A percentile compares a stretch with the other conserved stretches of the same genome.
Evolutionary conservation across 2,797 vertebrate species (phyloP).

Genomic region (Sitta carolinensis): DNA sequence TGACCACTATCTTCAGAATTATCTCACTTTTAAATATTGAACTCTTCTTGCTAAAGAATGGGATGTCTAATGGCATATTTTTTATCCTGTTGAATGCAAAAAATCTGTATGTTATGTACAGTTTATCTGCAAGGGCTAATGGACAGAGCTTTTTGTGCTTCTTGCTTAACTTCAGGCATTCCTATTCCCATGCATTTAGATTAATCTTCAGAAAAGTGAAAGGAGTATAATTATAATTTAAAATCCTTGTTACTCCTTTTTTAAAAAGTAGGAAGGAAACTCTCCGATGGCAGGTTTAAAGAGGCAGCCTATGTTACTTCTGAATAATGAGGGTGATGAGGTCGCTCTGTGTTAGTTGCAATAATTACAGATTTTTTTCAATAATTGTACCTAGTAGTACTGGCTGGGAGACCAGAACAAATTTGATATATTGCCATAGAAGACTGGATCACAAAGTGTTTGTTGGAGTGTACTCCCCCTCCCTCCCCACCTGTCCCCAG

Average conservation of each 20-base stretch:
- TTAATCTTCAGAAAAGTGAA: background rate
- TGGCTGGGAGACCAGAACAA: background rate
- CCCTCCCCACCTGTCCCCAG: rapidly evolving
- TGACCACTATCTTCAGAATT: background rate
- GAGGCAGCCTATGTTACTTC: background rate
- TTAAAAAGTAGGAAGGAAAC: background rate
- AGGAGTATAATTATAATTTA: background rate
- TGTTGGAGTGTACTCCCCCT: background rate
- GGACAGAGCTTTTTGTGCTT: background rate
- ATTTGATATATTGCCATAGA: background rate
- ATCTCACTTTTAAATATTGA: background rate
- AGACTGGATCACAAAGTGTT: background rate
- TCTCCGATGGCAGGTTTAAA: background rate
- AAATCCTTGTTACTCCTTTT: background rate
- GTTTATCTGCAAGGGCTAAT: background rate
- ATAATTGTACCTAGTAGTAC: background rate
- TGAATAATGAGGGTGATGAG: background rate
- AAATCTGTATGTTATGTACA: background rate
- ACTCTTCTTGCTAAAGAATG: background rate
- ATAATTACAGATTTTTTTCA: background rate
- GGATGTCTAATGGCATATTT: background rate
- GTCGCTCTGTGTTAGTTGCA: background rate
- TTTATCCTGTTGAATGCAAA: background rate
- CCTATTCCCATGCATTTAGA: background rate
- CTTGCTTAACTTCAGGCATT: background rate